phyloP scores from a whole-genome alignment of 2,888 invertebrate species.

The Drosophila affinis region DNA sequence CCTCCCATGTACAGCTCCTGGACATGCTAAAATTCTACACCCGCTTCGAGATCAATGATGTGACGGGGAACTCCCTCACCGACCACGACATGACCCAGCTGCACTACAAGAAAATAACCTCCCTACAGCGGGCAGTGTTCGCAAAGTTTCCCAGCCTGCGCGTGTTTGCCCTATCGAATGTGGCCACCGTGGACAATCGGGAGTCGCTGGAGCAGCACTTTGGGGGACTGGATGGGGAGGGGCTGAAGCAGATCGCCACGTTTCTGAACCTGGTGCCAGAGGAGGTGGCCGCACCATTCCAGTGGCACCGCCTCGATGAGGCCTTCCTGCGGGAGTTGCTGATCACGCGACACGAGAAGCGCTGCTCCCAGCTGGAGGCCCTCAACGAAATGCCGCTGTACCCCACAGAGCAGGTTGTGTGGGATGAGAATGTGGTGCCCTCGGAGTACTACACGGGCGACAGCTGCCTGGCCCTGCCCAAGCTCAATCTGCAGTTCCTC shows the following conservation, averaged over 20 bases:
- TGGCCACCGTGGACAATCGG: conserved; percentile 96
- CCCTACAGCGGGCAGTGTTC: conserved; percentile 97
- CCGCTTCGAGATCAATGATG: conserved; percentile 98
- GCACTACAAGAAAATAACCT: conserved; percentile 96
- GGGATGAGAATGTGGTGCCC: conserved; percentile 99
- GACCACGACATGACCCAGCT: conserved; percentile 96
- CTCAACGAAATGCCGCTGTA: conserved; percentile 99
- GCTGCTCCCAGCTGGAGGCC: conserved; percentile 96
- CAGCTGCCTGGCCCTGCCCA: conserved; percentile 97
- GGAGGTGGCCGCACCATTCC: conserved; percentile 86
- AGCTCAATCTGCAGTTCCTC: conserved; percentile 98
- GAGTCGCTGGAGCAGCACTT: conserved; percentile 91
- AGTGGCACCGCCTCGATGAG: conserved; percentile 91
- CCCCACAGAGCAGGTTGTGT: conserved; percentile 98
- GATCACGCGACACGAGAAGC: conserved; percentile 93
- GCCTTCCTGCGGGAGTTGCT: conserved; percentile 93
- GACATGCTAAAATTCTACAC: conserved; percentile 98
- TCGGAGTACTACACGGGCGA: conserved; percentile 98
- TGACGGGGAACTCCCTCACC: conserved; percentile 96
- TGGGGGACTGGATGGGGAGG: conserved; percentile 88
- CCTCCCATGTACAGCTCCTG: conserved; percentile 88
- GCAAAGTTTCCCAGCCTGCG: conserved; percentile 94
- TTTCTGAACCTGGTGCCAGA: conserved; percentile 94
- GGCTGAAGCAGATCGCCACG: conserved; percentile 93
- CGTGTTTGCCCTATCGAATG: conserved; percentile 95